These are phyloP conservation scores for Gymnocypris eckloni DNA, from an alignment of 2,797 vertebrate genomes.

Conservation along the genomic window DNA sequence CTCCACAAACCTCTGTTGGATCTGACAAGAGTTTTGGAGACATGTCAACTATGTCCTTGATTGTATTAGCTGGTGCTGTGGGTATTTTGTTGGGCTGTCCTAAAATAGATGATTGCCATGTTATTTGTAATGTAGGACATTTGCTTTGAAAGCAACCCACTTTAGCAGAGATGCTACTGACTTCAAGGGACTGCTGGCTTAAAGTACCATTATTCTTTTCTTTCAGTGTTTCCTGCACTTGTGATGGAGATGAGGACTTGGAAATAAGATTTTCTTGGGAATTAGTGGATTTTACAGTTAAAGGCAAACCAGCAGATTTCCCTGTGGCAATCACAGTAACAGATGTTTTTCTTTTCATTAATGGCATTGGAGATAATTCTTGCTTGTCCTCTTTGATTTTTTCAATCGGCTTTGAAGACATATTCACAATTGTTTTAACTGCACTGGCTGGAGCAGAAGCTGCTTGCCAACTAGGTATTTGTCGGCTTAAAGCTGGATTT, in stretches of 20 bases:
- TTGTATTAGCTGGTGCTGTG: constrained; percentile 45
- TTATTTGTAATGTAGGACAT: not conserved
- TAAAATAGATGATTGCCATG: constrained; percentile 11
- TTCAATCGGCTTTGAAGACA: constrained; percentile 66
- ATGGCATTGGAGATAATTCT: not conserved
- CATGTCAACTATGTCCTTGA: constrained; percentile 71
- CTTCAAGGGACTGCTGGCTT: constrained; percentile 3
- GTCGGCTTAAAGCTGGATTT: constrained; percentile 1
- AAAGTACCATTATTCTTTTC: not conserved
- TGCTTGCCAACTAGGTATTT: constrained; percentile 9
- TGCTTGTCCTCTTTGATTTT: not conserved
- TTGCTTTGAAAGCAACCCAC: constrained; percentile 1
- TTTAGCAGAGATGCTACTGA: not conserved
- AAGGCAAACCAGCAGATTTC: constrained; percentile 20
- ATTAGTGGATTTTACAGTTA: constrained; percentile 4
- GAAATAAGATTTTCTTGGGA: not conserved
- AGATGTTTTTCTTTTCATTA: constrained; percentile 20
- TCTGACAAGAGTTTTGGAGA: constrained; percentile 64
- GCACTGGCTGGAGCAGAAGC: constrained; percentile 68
- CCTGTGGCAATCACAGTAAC: not conserved
- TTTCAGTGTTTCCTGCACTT: not conserved
- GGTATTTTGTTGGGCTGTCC: constrained; percentile 1
- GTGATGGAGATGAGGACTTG: not conserved
- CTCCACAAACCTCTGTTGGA: constrained; percentile 41
- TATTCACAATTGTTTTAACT: constrained; percentile 67